Conservation (phyloP, 2,888 invertebrate species). For the Platycnemis pennipes region DNA sequence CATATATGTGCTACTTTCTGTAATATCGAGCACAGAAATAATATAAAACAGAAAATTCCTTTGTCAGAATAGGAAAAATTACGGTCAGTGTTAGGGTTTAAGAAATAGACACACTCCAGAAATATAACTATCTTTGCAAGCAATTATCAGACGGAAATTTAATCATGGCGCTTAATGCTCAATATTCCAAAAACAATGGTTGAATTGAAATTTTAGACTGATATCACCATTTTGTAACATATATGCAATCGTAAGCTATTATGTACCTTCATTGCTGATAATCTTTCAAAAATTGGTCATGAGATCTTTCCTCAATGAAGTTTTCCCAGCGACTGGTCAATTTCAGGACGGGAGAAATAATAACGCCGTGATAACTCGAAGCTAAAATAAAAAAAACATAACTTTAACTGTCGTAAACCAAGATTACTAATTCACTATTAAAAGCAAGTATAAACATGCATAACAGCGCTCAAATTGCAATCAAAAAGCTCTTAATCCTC, state of each 20-base stretch:
- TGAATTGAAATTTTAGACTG: too few species aligned
- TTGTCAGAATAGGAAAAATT: too few species aligned
- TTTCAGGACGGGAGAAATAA: constrained; percentile 6
- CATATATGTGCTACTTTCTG: too few species aligned
- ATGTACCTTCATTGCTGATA: constrained; percentile 7
- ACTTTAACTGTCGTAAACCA: background rate
- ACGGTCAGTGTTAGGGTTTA: too few species aligned
- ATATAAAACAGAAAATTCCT: too few species aligned
- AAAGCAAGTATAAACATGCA: constrained; percentile 39
- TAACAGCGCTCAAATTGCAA: constrained; percentile 43
- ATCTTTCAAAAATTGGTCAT: background rate
- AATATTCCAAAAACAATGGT: too few species aligned
- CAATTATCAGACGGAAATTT: too few species aligned
- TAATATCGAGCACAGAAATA: too few species aligned
- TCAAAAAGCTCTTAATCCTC: constrained; percentile 45
- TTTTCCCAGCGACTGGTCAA: background rate
- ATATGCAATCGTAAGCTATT: background rate
- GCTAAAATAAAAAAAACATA: constrained; percentile 25
- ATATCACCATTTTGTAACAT: background rate
- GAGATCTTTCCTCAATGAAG: background rate
- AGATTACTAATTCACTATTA: constrained; percentile 41
- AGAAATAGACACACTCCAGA: too few species aligned
- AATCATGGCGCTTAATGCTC: too few species aligned
- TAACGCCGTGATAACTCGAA: background rate
- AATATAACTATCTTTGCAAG: too few species aligned